Conservation (phyloP, 2,888 invertebrate genomes). For the Athalia rosae region DNA sequence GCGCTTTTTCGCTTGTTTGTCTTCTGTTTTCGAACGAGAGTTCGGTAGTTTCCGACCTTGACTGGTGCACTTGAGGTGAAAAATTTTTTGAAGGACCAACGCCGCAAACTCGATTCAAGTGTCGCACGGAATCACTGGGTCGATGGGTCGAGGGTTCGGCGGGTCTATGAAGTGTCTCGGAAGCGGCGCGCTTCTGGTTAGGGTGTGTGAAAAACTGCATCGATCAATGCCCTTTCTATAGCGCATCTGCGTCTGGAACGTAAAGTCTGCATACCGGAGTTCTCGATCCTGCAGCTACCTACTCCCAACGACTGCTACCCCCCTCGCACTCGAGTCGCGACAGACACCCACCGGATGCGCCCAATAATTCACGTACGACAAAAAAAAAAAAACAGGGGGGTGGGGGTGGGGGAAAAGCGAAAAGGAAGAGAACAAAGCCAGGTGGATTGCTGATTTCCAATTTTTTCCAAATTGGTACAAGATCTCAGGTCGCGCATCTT, state of each 20-base stretch:
- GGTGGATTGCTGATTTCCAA: no score
- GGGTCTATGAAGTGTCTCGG: neutral
- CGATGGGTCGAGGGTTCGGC: neutral
- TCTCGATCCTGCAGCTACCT: constrained; percentile 7
- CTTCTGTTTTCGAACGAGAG: neutral
- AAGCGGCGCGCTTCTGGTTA: neutral
- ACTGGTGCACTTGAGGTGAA: constrained; percentile 11
- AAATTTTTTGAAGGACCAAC: constrained; percentile 28
- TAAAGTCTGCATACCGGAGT: constrained; percentile 18
- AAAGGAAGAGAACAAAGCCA: no score
- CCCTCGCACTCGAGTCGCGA: no score
- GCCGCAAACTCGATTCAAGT: constrained; percentile 21
- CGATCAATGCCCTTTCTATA: constrained; percentile 39
- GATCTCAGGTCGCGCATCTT: neutral
- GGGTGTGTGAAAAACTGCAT: constrained; percentile 18
- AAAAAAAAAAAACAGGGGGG: no score
- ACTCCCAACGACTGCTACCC: no score
- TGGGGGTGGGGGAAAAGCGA: no score
- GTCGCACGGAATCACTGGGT: constrained; percentile 18
- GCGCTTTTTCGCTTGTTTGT: neutral
- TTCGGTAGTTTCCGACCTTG: constrained; percentile 18
- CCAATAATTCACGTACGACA: no score
- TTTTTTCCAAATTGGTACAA: no score
- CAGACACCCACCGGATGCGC: no score
- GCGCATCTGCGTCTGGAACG: constrained; percentile 19